Evolutionary conservation across 2,113 vertebrate species (phyloP), one percentile per base, ranked within the genome.

Genomic region (Craseonycteris thonglongyai): DNA sequence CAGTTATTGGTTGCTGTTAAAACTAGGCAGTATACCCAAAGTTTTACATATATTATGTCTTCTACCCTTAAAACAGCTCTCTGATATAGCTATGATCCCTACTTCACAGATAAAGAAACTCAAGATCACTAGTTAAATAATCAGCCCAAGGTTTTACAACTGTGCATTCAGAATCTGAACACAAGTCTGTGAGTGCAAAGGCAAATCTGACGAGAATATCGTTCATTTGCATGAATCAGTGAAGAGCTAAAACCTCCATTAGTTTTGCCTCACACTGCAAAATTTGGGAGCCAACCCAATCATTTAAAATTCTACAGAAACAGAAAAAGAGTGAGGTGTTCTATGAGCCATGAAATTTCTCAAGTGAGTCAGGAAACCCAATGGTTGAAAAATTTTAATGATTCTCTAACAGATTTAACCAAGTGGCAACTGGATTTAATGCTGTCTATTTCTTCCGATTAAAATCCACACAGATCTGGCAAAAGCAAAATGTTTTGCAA

Each of bases 391-490:
- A 87, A 9, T 71, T 94, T 88, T 89, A 95, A 96, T 93, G 94
- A 87, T 87, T 88, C 82, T 80, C 93, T 89, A 96, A 96, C 82
- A 96, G 89, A 94, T 56, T 94, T 89, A 97, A 94, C 93, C 94
- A 95, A 96, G 79, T 93, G 92, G 80, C 54, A 96, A 96, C 75
- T 95, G 69, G 72, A 90, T 96, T 95, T 96, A 96, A 96, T 86
- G 81, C 40, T 95, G 35, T 63, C 92, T 80, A 65, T 91, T 95
- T 95, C 95, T 83, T 95, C 72, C 91, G 65, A 91, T 94, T 96
- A 96, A 95, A 85, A 75, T 89, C 59, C 45, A 83, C 40, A 95
- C 3, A 92, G 35, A 95, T 15, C 21, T 47, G 45, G 56, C 71
- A 90, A 91, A 94, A 84, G 78, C 85, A 95, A 92, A 95, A 82